Conservation (phyloP, 2,113 vertebrate genomes). For the Puntigrus tetrazona region DNA sequence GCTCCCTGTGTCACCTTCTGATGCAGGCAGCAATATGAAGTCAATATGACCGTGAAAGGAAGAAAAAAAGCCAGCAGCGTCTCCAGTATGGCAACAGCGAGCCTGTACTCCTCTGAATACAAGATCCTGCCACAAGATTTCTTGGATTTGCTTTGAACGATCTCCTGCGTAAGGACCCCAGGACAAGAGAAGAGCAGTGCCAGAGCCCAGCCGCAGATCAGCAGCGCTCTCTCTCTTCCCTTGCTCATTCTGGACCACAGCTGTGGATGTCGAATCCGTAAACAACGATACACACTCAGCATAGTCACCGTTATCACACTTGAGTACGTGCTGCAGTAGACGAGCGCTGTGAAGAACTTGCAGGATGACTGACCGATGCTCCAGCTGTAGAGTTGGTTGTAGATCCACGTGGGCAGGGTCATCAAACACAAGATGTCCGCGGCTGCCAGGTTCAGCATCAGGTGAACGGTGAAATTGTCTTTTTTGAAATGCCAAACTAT, state of each 20-base stretch:
- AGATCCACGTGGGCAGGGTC: slow-evolving; percentile 75
- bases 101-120: slow-evolving; percentile 22
- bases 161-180: slow-evolving; percentile 41
- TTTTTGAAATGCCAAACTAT: slow-evolving; percentile 64
- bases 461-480: slow-evolving; percentile 62
- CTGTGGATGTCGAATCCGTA: slow-evolving; percentile 67
- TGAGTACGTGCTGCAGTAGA: slow-evolving; percentile 69
- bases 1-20: slow-evolving; percentile 63
- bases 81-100: slow-evolving; percentile 60
- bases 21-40: slow-evolving; percentile 64
- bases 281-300: slow-evolving; percentile 67
- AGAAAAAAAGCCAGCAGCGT: slow-evolving; percentile 68
- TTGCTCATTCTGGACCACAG: slow-evolving; percentile 57
- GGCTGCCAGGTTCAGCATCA: slow-evolving; percentile 73
- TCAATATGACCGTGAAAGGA: slow-evolving; percentile 69
- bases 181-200: slow-evolving; percentile 24
- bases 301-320: slow-evolving; percentile 70
- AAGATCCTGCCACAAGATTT: slow-evolving; percentile 16
- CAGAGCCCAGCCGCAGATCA: slow-evolving; percentile 55
- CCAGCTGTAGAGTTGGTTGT: slow-evolving; percentile 25
- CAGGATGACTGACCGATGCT: slow-evolving; percentile 56
- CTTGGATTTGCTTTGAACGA: slow-evolving; percentile 11
- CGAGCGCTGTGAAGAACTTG: slow-evolving; percentile 62
- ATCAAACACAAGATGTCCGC: slow-evolving; percentile 71
- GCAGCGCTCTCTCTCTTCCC: slow-evolving; percentile 43